Evolutionary conservation across 2,113 vertebrate species (phyloP), one percentile per base, ranked within the genome.

Genomic region (Pteropus alecto): DNA sequence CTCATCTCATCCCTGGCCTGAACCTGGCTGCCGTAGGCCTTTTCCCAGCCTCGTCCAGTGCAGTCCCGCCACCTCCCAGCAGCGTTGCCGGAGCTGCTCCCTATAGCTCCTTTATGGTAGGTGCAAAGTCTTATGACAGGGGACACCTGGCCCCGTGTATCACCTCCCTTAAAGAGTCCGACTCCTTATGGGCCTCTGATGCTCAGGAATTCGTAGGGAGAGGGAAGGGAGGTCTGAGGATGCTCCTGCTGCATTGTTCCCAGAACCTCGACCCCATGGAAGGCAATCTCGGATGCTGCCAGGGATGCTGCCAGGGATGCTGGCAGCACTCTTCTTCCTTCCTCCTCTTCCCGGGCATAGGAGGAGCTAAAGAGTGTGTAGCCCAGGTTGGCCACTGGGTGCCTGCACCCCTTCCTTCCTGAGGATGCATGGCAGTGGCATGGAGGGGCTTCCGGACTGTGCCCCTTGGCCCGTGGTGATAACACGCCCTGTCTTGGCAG

Each of bases 1-100:
- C 99, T 26, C 99, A 99, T 95, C 99, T 99, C 98, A 99, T 99
- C 94, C 99, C 99, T 1, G 99, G 99, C 21, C 98, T 99, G 26
- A 99, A 99, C 98, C 97, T 99, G 70, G 99, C 99, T 0, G 99
- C 99, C 0, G 99, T 99, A 1, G 99, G 99, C 13, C 99, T 99
- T 56, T 99, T 99, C 98, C 99, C 99, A 41, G 99, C 99, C 83
- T 99, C 99, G 0, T 99, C 99, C 93, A 99, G 98, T 0, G 98
- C 98, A 0, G 98, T 99, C 28, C 99, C 99, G 0, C 99, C 99
- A 0, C 99, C 99, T 0, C 99, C 99, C 3, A 99, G 99, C 97
- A 99, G 99, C 0, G 98, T 99, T 16, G 98, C 98, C 0, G 98
- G 99, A 10, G 98, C 99, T 0, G 98, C 99, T 0, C 99, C 99